phyloP scores from a whole-genome alignment of 2,113 vertebrate genomes.

The Narcine bancroftii region DNA sequence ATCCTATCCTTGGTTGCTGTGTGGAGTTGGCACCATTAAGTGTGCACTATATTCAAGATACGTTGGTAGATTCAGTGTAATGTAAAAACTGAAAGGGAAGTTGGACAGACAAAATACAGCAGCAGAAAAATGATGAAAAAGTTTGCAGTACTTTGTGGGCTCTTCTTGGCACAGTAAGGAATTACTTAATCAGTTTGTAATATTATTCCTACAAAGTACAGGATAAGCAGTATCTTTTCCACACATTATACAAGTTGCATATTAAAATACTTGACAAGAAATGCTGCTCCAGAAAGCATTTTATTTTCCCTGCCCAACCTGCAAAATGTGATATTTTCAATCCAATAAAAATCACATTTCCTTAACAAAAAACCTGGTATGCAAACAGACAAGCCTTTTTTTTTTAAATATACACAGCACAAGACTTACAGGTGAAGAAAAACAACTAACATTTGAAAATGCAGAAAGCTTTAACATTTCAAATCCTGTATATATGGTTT shows the following conservation, averaged over 20 bases:
- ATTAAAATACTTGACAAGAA: neutral
- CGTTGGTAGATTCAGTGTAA: no score
- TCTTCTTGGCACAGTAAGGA: no score
- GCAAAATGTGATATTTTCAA: constrained; percentile 22
- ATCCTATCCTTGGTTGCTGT: no score
- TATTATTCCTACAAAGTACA: neutral
- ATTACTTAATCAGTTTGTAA: neutral
- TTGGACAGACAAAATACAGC: no score
- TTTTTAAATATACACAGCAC: neutral
- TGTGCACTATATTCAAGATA: no score
- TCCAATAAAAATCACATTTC: constrained; percentile 33
- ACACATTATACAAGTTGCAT: neutral
- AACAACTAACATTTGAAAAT: constrained; percentile 32
- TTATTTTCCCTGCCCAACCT: constrained; percentile 31
- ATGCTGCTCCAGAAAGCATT: constrained; percentile 25
- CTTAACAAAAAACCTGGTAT: constrained; percentile 25
- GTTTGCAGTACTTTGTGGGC: no score
- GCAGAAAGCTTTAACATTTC: constrained; percentile 2
- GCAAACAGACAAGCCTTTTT: constrained; percentile 14
- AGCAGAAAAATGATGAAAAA: neutral
- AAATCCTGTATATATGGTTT: neutral
- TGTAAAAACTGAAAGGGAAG: no score
- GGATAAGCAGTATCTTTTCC: neutral
- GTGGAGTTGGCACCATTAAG: no score
- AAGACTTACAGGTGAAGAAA: constrained; percentile 14